Conservation (phyloP, 2,113 vertebrate genomes). For the Eudyptes chrysolophus region DNA sequence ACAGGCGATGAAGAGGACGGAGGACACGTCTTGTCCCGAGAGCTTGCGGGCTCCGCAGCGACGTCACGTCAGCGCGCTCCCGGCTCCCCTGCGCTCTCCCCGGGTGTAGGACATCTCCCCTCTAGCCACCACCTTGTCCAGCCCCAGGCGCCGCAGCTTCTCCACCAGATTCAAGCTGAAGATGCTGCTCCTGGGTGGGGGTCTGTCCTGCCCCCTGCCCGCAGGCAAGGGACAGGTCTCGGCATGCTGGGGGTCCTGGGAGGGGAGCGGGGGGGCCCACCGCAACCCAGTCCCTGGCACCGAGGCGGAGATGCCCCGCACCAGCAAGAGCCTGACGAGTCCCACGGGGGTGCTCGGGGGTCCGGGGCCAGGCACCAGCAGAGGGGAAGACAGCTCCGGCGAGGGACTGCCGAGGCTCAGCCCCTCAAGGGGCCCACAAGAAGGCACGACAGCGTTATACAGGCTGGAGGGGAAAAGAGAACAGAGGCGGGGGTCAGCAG, state of each 20-base stretch:
- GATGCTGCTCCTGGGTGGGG: background rate
- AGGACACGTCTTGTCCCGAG: background rate
- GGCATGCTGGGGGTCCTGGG: background rate
- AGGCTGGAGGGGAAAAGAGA: constrained; percentile 68
- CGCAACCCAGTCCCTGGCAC: background rate
- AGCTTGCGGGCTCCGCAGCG: rapidly evolving
- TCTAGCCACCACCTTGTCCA: constrained; percentile 78
- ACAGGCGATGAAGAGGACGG: background rate
- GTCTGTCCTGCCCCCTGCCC: background rate
- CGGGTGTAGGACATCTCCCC: constrained; percentile 29
- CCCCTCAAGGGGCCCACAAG: constrained; percentile 80
- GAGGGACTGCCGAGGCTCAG: constrained; percentile 45
- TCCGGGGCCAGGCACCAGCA: background rate
- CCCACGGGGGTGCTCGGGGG: constrained; percentile 2
- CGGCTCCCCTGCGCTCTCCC: background rate
- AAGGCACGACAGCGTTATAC: constrained; percentile 77
- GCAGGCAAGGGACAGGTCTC: background rate
- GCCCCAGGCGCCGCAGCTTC: constrained; percentile 79
- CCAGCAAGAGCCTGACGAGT: constrained; percentile 71
- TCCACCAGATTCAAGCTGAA: constrained; percentile 84
- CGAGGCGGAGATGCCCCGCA: constrained; percentile 71
- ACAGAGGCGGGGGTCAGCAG: background rate
- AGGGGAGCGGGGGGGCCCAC: background rate
- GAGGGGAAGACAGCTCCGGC: background rate
- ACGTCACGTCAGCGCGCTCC: rapidly evolving